These are phyloP conservation scores for Tigriopus japonicus DNA, from an alignment of 1,140 invertebrate species.

Conservation along the genomic window DNA sequence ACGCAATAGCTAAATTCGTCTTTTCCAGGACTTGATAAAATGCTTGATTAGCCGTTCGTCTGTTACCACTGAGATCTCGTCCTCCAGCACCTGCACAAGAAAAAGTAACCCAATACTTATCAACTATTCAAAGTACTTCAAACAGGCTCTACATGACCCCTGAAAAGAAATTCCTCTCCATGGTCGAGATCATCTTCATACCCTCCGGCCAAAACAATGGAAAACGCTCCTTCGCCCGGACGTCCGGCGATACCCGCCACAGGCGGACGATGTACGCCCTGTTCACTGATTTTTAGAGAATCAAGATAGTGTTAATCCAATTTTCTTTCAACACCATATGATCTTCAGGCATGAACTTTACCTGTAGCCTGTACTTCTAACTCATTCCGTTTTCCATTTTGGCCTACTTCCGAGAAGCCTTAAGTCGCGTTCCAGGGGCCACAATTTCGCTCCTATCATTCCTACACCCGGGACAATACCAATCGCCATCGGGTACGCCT, in stretches of 20 bases:
- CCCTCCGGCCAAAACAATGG: slow-evolving; percentile 61
- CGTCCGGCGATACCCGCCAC: slow-evolving; percentile 68
- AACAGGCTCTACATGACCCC: slow-evolving; percentile 30
- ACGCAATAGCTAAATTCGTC: slow-evolving; percentile 57
- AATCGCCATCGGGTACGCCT: slow-evolving; percentile 41
- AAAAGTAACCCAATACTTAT: too few species aligned
- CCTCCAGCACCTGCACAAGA: slow-evolving; percentile 17
- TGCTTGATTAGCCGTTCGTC: not conserved
- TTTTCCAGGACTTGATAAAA: slow-evolving; percentile 32
- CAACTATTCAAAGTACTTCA: not conserved
- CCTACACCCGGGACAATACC: slow-evolving; percentile 61
- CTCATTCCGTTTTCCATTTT: slow-evolving; percentile 59
- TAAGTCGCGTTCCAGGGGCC: slow-evolving; percentile 48
- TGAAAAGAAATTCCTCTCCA: slow-evolving; percentile 63
- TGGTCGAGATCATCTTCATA: slow-evolving; percentile 72
- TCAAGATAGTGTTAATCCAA: too few species aligned
- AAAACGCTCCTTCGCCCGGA: slow-evolving; percentile 56
- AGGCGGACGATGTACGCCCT: slow-evolving; percentile 57
- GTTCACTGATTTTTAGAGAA: slow-evolving; percentile 36
- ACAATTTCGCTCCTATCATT: slow-evolving; percentile 52
- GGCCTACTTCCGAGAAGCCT: slow-evolving; percentile 43
- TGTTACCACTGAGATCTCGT: slow-evolving; percentile 16
- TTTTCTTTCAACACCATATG: too few species aligned
- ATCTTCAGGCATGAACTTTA: slow-evolving; percentile 24
- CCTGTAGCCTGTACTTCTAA: slow-evolving; percentile 65